These are phyloP conservation scores for Rhea pennata DNA, from an alignment of 2,113 vertebrate species.

Conservation along the genomic window DNA sequence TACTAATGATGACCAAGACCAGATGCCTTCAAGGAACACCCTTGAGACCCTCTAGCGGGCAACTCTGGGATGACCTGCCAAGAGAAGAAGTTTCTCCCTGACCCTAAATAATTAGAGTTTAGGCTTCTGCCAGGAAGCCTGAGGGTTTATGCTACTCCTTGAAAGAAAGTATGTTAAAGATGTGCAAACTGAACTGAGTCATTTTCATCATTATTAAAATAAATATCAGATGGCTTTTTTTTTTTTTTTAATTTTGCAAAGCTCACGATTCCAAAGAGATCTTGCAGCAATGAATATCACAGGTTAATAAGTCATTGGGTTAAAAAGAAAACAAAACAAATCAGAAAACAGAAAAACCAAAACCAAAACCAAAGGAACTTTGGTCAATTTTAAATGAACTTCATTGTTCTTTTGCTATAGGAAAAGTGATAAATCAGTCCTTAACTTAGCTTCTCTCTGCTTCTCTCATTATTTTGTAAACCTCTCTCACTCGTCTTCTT, in stretches of 20 bases:
- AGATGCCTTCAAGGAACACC: constrained; percentile 54
- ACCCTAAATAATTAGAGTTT: constrained; percentile 45
- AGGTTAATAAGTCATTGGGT: constrained; percentile 17
- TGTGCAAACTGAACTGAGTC: background rate
- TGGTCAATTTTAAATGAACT: constrained; percentile 20
- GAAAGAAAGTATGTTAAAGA: background rate
- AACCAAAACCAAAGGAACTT: constrained; percentile 3
- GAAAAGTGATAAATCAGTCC: constrained; percentile 18
- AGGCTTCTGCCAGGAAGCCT: constrained; percentile 21
- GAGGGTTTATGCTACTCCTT: constrained; percentile 9
- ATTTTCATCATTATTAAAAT: constrained; percentile 45
- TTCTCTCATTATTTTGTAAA: constrained; percentile 5
- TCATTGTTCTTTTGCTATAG: constrained; percentile 7
- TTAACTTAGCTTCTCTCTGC: background rate
- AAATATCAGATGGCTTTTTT: constrained; percentile 23
- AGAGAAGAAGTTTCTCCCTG: constrained; percentile 41
- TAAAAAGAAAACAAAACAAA: background rate
- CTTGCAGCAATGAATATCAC: background rate
- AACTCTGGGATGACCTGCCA: constrained; percentile 59
- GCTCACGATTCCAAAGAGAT: background rate
- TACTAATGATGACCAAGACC: constrained; percentile 54
- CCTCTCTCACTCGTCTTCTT: background rate
- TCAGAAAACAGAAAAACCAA: background rate
- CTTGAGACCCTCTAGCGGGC: constrained; percentile 70
- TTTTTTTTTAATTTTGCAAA: constrained; percentile 16